phyloP scores from a whole-genome alignment of 1,140 invertebrate species.

The Asobara japonica region DNA sequence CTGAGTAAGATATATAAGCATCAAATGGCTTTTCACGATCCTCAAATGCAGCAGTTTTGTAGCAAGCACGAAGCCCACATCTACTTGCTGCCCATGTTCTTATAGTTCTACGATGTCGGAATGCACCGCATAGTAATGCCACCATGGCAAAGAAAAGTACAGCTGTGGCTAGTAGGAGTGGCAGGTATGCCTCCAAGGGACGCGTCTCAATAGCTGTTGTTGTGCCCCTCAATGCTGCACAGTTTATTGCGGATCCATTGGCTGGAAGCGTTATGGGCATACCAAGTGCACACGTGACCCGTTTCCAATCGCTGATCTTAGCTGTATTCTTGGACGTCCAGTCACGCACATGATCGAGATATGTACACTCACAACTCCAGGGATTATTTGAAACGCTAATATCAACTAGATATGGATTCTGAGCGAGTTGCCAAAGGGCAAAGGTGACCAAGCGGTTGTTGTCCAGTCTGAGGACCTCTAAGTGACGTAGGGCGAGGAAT shows the following conservation, averaged over 20 bases:
- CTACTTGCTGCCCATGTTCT: constrained; percentile 88
- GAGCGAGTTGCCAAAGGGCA: constrained; percentile 77
- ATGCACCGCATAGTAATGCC: constrained; percentile 76
- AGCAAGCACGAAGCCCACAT: constrained; percentile 85
- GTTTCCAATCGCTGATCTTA: constrained; percentile 77
- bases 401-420: constrained; percentile 81
- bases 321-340: constrained; percentile 79
- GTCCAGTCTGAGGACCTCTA: constrained; percentile 82
- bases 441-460: constrained; percentile 82
- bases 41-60: constrained; percentile 80
- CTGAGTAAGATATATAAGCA: constrained; percentile 90
- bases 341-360: constrained; percentile 78
- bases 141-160: constrained; percentile 78
- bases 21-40: constrained; percentile 88
- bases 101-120: constrained; percentile 85
- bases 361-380: constrained; percentile 91
- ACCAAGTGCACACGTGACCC: constrained; percentile 71
- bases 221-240: constrained; percentile 62
- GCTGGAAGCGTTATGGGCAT: constrained; percentile 70
- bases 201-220: constrained; percentile 71
- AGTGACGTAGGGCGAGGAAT: constrained; percentile 76
- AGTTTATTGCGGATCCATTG: constrained; percentile 73
- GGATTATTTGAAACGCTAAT: constrained; percentile 85
- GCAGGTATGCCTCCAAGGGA: constrained; percentile 82
- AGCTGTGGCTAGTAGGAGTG: constrained; percentile 78